Conservation (phyloP, 92 coral and sea anemone genomes). For the Parazoanthus darwini region DNA sequence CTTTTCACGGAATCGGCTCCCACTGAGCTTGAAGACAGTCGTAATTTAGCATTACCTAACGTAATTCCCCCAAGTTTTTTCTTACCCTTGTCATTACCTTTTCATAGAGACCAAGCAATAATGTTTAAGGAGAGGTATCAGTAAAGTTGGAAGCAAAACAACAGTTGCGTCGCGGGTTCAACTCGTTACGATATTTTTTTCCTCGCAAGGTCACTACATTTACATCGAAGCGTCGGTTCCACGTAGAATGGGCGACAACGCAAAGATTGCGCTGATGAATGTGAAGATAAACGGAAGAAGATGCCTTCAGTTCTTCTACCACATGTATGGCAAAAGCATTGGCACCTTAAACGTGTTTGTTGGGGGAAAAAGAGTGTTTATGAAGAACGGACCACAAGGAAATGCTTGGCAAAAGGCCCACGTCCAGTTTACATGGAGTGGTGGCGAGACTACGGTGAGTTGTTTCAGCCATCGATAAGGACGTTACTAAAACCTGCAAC, state of each 20-base stretch:
- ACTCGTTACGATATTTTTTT: not conserved
- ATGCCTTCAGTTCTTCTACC: conserved; percentile 59
- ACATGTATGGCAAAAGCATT: conserved; percentile 46
- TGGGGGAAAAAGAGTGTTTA: not conserved
- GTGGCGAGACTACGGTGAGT: conserved; percentile 18
- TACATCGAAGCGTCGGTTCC: conserved; percentile 20
- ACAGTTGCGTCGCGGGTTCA: not conserved
- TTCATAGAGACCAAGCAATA: not conserved
- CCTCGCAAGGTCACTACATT: conserved; percentile 11
- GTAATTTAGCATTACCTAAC: too few species aligned
- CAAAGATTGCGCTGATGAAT: conserved; percentile 20
- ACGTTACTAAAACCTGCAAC: too few species aligned
- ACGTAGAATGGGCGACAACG: conserved; percentile 10
- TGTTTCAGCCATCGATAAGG: not conserved
- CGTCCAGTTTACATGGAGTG: not conserved
- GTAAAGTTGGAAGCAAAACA: not conserved
- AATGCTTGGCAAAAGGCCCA: conserved; percentile 35
- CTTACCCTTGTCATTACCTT: too few species aligned
- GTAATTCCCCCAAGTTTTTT: too few species aligned
- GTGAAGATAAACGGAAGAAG: conserved; percentile 19
- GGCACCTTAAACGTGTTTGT: conserved; percentile 39
- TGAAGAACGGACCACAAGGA: conserved; percentile 34
- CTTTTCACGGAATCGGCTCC: too few species aligned
- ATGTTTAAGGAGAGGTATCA: not conserved
- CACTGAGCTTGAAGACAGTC: too few species aligned